Percentiles rank a stretch among this genome's conserved stretches.
phyloP scores from a whole-genome alignment of 1,140 invertebrate species.

The Hycleus cichorii region DNA sequence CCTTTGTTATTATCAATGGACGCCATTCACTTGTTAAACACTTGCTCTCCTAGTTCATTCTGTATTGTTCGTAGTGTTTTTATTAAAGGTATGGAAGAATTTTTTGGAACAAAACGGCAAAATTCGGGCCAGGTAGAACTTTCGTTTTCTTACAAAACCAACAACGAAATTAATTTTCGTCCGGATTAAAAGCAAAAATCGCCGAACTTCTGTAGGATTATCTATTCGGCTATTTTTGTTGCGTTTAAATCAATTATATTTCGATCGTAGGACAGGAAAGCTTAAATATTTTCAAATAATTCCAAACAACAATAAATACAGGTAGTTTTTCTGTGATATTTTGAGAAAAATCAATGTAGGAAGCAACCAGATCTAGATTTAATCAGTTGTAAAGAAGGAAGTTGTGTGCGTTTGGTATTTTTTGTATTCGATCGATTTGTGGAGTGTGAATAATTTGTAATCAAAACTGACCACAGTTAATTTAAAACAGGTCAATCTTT shows the following conservation, averaged over 20 bases:
- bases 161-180: too few relatives aligned
- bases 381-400: background rate
- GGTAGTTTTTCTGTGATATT: conserved; percentile 1
- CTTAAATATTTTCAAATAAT: background rate
- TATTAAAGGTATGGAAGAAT: conserved; percentile 29
- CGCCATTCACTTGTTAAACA: conserved; percentile 36
- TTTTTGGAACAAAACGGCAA: conserved; percentile 17
- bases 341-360: background rate
- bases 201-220: background rate
- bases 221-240: background rate
- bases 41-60: conserved; percentile 23
- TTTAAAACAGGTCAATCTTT: background rate
- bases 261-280: background rate
- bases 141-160: background rate
- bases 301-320: background rate
- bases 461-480: background rate
- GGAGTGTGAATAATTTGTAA: conserved; percentile 7
- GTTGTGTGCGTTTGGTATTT: background rate
- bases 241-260: background rate
- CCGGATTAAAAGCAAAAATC: too few relatives aligned
- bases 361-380: background rate
- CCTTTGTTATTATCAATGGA: conserved; percentile 34
- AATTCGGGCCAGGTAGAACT: conserved; percentile 19
- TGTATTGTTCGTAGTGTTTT: conserved; percentile 27
- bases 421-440: background rate